These are phyloP conservation scores for Magallana ariakensis DNA, from an alignment of 1,140 invertebrate species.

Conservation along the genomic window DNA sequence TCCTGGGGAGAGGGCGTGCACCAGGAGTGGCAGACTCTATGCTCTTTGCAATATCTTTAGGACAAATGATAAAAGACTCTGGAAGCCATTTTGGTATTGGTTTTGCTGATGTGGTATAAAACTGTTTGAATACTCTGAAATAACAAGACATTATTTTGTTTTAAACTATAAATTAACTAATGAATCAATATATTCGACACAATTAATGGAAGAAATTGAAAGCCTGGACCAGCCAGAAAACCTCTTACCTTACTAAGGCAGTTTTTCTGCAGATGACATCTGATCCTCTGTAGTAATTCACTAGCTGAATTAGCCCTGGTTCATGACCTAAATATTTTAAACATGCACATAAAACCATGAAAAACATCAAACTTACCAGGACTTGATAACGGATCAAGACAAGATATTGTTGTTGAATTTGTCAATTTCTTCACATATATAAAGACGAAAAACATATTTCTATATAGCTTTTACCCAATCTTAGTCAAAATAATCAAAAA, in stretches of 20 bases:
- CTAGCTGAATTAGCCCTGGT: conserved; percentile 65
- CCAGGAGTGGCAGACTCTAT: conserved; percentile 9
- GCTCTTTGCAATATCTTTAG: conserved; percentile 59
- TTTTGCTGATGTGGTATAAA: conserved; percentile 56
- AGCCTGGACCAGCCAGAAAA: neutral
- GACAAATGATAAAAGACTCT: conserved; percentile 63
- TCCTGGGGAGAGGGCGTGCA: conserved; percentile 36
- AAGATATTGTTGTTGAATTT: no score
- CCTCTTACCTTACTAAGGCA: conserved; percentile 67
- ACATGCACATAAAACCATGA: no score
- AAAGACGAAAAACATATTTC: no score
- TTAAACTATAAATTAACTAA: no score
- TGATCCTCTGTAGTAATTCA: conserved; percentile 72
- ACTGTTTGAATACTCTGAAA: conserved; percentile 66
- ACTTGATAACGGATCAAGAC: no score
- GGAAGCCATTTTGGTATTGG: conserved; percentile 65
- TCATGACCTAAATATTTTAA: conserved; percentile 65
- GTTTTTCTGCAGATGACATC: conserved; percentile 69
- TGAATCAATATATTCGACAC: no score
- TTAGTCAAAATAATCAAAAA: no score
- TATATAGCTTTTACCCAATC: no score
- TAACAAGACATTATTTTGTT: neutral
- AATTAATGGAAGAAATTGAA: neutral
- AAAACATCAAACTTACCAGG: no score
- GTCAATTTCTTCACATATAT: no score